phyloP scores from a whole-genome alignment of 2,888 invertebrate genomes.

The Thysanoteuthis rhombus region DNA sequence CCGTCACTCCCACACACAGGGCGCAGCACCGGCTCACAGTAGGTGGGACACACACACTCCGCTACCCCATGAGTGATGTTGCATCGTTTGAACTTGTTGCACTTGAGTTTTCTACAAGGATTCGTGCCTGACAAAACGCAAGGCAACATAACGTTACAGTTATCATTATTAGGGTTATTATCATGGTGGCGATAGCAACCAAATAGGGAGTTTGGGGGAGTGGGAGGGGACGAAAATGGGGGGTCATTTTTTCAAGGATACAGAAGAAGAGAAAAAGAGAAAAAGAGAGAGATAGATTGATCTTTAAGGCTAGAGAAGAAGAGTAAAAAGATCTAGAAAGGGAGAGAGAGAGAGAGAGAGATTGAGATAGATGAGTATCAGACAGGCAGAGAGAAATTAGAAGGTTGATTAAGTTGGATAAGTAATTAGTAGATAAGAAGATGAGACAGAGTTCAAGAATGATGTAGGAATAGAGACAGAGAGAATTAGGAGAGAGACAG shows the following conservation, averaged over 20 bases:
- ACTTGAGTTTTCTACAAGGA: conserved; percentile 83
- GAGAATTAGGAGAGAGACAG: conserved; percentile 27
- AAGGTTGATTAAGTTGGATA: not conserved
- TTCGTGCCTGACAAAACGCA: conserved; percentile 76
- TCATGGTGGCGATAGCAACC: conserved; percentile 29
- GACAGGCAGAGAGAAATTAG: not conserved
- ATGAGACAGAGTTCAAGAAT: not conserved
- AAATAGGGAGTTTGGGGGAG: conserved; percentile 27
- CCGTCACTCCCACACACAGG: conserved; percentile 75
- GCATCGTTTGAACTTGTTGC: conserved; percentile 83
- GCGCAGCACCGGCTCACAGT: conserved; percentile 76
- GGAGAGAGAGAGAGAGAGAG: not conserved
- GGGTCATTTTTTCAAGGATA: not conserved
- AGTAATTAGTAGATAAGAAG: not conserved
- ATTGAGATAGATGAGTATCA: not conserved
- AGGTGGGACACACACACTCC: conserved; percentile 84
- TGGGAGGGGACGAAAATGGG: not conserved
- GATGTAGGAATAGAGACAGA: not conserved
- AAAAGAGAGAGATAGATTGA: not conserved
- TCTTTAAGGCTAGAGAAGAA: not conserved
- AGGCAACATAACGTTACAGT: conserved; percentile 27
- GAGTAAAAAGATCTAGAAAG: not conserved
- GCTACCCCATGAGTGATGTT: conserved; percentile 85
- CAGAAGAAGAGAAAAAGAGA: not conserved
- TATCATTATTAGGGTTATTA: conserved; percentile 15